Evolutionary conservation across 2,888 invertebrate species (phyloP).

Genomic region (Synergus umbraculus): DNA sequence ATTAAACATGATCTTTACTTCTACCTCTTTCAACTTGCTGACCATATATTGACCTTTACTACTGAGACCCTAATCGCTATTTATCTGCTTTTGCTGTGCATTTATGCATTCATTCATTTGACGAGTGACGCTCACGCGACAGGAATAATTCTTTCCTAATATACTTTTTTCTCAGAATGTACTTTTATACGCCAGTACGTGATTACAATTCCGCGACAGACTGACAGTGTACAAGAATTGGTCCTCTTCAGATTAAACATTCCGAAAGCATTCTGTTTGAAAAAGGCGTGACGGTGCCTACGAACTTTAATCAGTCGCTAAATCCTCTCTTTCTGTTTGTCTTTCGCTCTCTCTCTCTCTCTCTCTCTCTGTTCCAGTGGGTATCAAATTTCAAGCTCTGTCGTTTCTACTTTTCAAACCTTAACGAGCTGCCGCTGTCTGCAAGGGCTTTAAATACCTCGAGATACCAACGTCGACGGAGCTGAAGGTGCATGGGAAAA

Average conservation of each 20-base stretch:
- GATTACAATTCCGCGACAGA: conserved; percentile 23
- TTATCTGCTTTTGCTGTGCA: neutral
- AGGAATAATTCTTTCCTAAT: neutral
- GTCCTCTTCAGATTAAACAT: conserved; percentile 29
- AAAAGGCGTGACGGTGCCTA: conserved; percentile 1
- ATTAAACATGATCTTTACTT: no score
- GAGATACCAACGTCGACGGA: conserved; percentile 16
- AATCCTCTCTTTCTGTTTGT: conserved; percentile 19
- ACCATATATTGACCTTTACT: no score
- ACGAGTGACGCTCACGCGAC: neutral
- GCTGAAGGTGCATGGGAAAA: conserved; percentile 11
- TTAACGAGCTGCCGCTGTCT: conserved; percentile 25
- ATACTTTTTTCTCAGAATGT: neutral
- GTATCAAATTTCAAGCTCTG: conserved; percentile 33
- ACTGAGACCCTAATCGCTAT: no score
- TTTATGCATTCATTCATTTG: neutral
- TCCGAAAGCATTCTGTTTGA: conserved; percentile 22
- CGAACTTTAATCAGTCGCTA: conserved; percentile 19
- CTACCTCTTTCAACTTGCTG: no score
- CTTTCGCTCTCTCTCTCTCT: conserved; percentile 24
- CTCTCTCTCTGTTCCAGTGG: conserved; percentile 3
- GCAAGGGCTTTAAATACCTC: conserved; percentile 28
- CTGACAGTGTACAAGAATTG: neutral
- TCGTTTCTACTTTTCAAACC: conserved; percentile 38
- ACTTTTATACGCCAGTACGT: neutral